Evolutionary conservation across 2,113 vertebrate species (phyloP).

Genomic region (Salvelinus namaycush): DNA sequence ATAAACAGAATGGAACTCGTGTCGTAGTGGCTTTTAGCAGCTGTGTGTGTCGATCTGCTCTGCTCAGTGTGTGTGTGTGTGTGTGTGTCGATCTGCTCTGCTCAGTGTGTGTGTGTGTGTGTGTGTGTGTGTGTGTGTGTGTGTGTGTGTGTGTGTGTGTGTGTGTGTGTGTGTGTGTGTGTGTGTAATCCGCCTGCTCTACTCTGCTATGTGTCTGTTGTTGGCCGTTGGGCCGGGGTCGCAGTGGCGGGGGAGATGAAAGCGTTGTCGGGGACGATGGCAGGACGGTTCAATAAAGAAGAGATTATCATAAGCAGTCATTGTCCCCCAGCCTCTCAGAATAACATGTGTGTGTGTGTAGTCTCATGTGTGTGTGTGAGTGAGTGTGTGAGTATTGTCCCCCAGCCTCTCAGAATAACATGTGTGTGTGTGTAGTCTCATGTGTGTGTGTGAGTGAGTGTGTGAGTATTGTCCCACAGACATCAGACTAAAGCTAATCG

Average conservation of each 20-base stretch:
- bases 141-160: slow-evolving; percentile 1
- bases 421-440: slow-evolving; percentile 38
- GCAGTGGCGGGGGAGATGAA: slow-evolving; percentile 67
- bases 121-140: too few relatives aligned
- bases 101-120: too few relatives aligned
- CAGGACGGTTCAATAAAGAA: slow-evolving; percentile 86
- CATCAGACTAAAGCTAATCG: slow-evolving; percentile 88
- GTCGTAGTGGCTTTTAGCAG: neutral
- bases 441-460: slow-evolving; percentile 3
- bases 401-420: too few relatives aligned
- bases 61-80: neutral
- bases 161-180: slow-evolving; percentile 27
- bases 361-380: slow-evolving; percentile 15
- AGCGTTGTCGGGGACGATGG: slow-evolving; percentile 59
- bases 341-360: slow-evolving; percentile 58
- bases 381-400: too few relatives aligned
- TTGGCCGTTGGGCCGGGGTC: slow-evolving; percentile 57
- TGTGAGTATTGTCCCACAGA: slow-evolving; percentile 66
- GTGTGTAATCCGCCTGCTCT: slow-evolving; percentile 2
- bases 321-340: slow-evolving; percentile 66
- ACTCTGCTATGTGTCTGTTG: slow-evolving; percentile 49
- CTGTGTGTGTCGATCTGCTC: neutral
- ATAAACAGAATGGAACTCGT: neutral
- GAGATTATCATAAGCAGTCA: slow-evolving; percentile 87
- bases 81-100: slow-evolving; percentile 7